Conservation (phyloP, 2,113 vertebrate species). For the Muntiacus reevesi region DNA sequence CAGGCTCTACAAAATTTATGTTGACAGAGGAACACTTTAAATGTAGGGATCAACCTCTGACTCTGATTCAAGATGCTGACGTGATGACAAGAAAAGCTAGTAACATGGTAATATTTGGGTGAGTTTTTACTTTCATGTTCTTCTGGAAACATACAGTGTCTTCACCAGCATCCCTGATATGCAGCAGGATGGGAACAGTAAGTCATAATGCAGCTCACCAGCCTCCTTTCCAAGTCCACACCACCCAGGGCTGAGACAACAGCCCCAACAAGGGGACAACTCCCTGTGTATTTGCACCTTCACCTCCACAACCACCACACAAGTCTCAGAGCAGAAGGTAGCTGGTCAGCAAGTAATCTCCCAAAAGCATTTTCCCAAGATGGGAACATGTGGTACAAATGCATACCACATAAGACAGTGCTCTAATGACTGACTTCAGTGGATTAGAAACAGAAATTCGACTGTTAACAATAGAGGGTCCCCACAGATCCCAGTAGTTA, state of each 20-base stretch:
- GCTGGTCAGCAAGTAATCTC: background rate
- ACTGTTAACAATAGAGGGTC: background rate
- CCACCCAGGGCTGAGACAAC: no score
- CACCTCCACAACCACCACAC: background rate
- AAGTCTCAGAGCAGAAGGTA: background rate
- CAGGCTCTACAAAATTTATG: background rate
- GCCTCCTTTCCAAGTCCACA: background rate
- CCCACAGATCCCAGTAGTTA: background rate
- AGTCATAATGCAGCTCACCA: background rate
- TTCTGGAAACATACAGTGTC: background rate
- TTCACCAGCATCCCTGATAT: background rate
- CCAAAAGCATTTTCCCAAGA: background rate
- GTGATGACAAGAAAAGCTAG: background rate
- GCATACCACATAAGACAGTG: background rate
- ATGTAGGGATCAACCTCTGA: background rate
- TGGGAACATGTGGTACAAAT: background rate
- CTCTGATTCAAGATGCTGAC: background rate
- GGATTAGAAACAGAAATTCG: background rate
- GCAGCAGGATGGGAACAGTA: background rate
- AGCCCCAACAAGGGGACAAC: background rate
- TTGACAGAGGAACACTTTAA: background rate
- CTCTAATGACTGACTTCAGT: background rate
- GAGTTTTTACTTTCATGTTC: background rate
- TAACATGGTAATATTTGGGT: background rate
- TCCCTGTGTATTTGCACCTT: background rate